phyloP scores from a whole-genome alignment of 2,797 vertebrate species.

The Tenualosa ilisha region DNA sequence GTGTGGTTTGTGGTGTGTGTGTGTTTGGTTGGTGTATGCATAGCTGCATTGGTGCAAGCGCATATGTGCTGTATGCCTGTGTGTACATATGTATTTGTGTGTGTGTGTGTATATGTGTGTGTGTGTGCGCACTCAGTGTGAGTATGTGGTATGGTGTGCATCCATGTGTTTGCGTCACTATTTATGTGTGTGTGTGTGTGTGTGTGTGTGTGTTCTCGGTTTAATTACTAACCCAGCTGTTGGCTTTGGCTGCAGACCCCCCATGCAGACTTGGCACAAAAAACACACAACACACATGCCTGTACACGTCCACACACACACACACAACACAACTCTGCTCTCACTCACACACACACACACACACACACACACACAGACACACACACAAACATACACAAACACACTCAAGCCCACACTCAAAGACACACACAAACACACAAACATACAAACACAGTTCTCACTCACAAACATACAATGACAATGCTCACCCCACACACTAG shows the following conservation, averaged over 20 bases:
- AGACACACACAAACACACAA: neutral
- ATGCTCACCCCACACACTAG: slow-evolving; percentile 18
- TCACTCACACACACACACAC: neutral
- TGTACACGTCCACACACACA: neutral
- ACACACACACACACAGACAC: neutral
- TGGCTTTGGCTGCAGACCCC: slow-evolving; percentile 73
- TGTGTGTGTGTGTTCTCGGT: slow-evolving; percentile 62
- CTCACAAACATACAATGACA: slow-evolving; percentile 32
- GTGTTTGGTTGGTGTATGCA: slow-evolving; percentile 11
- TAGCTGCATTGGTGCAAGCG: neutral
- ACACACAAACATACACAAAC: neutral
- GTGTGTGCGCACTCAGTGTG: neutral
- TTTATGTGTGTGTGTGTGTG: neutral
- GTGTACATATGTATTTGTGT: neutral
- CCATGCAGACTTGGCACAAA: slow-evolving; percentile 63
- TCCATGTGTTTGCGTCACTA: slow-evolving; percentile 10
- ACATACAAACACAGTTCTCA: neutral
- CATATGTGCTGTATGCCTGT: neutral
- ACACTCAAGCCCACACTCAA: slow-evolving; percentile 3
- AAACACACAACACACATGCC: slow-evolving; percentile 11
- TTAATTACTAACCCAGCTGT: slow-evolving; percentile 89
- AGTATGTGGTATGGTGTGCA: slow-evolving; percentile 26
- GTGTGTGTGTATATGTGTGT: slow-evolving; percentile 8
- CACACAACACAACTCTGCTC: neutral
- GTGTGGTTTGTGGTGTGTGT: neutral